Percentiles rank a stretch among this genome's conserved stretches.
Evolutionary conservation across 2,113 vertebrate genomes (phyloP).

Genomic region (Osmerus eperlanus): DNA sequence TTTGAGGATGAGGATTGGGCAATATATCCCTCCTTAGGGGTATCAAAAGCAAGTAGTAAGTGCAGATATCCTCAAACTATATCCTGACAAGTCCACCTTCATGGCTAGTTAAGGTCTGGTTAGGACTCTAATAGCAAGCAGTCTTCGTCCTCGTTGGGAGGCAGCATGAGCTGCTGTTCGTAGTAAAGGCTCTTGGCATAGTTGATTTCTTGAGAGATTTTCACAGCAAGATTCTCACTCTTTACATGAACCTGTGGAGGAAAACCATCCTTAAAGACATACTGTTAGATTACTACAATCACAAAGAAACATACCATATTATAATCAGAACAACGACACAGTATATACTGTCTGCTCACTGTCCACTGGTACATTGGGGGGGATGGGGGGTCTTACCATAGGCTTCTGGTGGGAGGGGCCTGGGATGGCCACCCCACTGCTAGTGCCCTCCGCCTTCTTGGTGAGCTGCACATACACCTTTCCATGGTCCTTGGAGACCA

Average conservation of each 20-base stretch:
- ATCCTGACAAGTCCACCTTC: too few species aligned
- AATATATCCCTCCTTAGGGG: too few species aligned
- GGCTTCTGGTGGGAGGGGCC: constrained; percentile 95
- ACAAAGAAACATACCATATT: too few species aligned
- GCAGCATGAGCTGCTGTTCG: constrained; percentile 96
- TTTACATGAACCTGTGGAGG: constrained; percentile 87
- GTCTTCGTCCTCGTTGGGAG: constrained; percentile 78
- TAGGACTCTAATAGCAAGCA: constrained; percentile 87
- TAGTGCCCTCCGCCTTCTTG: constrained; percentile 87
- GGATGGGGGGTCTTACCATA: constrained; percentile 78
- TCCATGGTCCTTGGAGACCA: constrained; percentile 93
- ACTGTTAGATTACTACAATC: too few species aligned
- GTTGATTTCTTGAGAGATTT: constrained; percentile 97
- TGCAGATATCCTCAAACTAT: too few species aligned
- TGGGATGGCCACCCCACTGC: constrained; percentile 89
- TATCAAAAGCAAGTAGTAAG: too few species aligned
- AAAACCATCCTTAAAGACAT: too few species aligned
- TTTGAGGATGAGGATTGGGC: too few species aligned
- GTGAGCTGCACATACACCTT: constrained; percentile 95
- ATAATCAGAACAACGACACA: neutral
- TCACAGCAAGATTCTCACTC: constrained; percentile 86
- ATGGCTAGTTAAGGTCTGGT: constrained; percentile 12
- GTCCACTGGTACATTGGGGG: neutral
- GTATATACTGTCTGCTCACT: too few species aligned
- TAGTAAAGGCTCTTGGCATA: constrained; percentile 99